Base-by-base conservation (phyloP, 2,888 invertebrate genomes). In the Antheraea yamamai region DNA sequence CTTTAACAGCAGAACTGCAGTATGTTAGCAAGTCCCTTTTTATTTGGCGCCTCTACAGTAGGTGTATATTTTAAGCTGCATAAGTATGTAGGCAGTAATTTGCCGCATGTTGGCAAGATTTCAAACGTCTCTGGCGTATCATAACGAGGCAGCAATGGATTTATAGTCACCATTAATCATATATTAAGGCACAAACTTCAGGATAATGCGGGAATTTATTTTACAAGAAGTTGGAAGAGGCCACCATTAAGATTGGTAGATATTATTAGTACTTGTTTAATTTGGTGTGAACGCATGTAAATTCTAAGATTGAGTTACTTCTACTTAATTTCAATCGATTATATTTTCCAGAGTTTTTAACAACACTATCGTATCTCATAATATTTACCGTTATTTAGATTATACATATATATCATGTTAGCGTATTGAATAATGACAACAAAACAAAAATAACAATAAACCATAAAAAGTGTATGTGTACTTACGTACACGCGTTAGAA, bases 111-210 rank as follows among this genome's bases (percentile, higher is more conserved):
- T 93, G 93, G 93, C 93, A 91, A 84, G 82, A 84, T 89, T 89
- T 92, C 93, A 93, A 92, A 91, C 89, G 89, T 85, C 85, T 86
- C 87, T 83, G 84, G 86, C 87, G 84, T 87, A 87, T 89, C 87
- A 85, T 89, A 91, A 91, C 89, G 91, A 89, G 87, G 84, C 85
- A 79, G 85, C 84, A 87, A 85, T 85, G 86, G 89, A 93, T 93
- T 92, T 92, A 93, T 92, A 79, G 85, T 85, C 23, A 75, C 78
- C 77, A 84, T 92, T 92, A 92, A 91, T 93, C 91, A 92, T 86
- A 88, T 78, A 87, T 87, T 88, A 87, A 87, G 87, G 83, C 86
- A 87, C 85, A 85, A 85, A 87, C 81, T 87, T 84, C 79, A 79
- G 77, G 83, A 85, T 87, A 82, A 85, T 78, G 78, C 79, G 78